A percentile compares a stretch with the other conserved stretches of the same genome.
Conservation (phyloP, 2,888 invertebrate species). For the Oligia fasciuncula region DNA sequence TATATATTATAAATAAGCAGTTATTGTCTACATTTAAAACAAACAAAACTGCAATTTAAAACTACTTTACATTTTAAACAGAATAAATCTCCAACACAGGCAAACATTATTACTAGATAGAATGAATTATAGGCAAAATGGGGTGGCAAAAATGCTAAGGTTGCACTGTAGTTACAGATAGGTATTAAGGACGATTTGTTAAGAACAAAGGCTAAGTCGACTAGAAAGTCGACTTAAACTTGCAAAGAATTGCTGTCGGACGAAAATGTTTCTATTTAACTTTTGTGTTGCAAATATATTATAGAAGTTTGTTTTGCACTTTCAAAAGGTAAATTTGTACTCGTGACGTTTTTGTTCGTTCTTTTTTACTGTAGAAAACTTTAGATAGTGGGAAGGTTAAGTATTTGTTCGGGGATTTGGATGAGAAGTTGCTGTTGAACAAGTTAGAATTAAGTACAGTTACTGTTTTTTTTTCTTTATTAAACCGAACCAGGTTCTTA, state of each 20-base stretch:
- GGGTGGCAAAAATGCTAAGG: conserved; percentile 68
- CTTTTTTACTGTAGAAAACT: conserved; percentile 24
- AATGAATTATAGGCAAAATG: conserved; percentile 65
- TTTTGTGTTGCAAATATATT: conserved; percentile 59
- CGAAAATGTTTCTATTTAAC: conserved; percentile 63
- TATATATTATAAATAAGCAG: too few species aligned
- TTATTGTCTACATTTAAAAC: not conserved
- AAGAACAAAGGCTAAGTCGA: conserved; percentile 64
- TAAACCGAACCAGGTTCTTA: too few species aligned
- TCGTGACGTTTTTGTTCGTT: conserved; percentile 14
- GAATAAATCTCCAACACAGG: conserved; percentile 25
- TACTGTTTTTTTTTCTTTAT: too few species aligned
- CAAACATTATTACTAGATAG: conserved; percentile 62
- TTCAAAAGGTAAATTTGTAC: conserved; percentile 52
- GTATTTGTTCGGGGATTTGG: conserved; percentile 28
- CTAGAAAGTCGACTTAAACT: not conserved
- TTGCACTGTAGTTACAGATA: conserved; percentile 65
- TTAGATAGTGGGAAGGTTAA: conserved; percentile 23
- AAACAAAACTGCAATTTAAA: not conserved
- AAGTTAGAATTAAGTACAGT: not conserved
- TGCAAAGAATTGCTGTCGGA: conserved; percentile 22
- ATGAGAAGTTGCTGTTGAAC: conserved; percentile 17
- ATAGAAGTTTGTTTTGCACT: conserved; percentile 42
- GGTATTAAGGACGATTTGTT: conserved; percentile 73
- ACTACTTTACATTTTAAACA: not conserved